These are phyloP conservation scores for Lasiurus borealis DNA, from an alignment of 2,113 vertebrate genomes.

Conservation along the genomic window DNA sequence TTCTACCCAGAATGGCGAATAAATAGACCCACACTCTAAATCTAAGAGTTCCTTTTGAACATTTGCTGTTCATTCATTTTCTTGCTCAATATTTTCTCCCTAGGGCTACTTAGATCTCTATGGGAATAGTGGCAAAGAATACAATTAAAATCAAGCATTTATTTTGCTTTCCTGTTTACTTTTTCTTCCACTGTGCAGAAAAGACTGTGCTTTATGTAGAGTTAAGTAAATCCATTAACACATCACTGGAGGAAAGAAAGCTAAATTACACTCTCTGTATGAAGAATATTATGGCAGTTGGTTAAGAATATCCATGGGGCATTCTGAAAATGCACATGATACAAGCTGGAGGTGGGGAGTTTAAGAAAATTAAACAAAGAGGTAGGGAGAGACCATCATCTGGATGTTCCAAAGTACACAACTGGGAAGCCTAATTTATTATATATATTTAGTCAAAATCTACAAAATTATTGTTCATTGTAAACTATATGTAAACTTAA, in stretches of 20 bases:
- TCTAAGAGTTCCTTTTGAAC: background rate
- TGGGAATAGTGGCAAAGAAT: background rate
- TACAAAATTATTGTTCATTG: background rate
- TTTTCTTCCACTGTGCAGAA: constrained; percentile 39
- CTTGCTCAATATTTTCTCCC: background rate
- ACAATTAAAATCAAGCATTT: constrained; percentile 55
- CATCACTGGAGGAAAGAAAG: constrained; percentile 61
- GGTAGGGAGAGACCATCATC: background rate
- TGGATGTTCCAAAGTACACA: constrained; percentile 2
- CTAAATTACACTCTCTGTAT: constrained; percentile 50
- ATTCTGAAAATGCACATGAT: constrained; percentile 1
- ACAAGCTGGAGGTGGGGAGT: background rate
- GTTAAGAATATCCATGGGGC: constrained; percentile 49
- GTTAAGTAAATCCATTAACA: constrained; percentile 67
- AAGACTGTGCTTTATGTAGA: background rate
- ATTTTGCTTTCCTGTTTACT: constrained; percentile 54
- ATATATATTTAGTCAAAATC: background rate
- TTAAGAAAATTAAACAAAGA: constrained; percentile 15
- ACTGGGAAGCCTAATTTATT: background rate
- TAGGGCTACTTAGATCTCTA: background rate
- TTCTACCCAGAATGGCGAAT: background rate
- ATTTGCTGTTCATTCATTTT: constrained; percentile 39
- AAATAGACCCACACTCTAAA: background rate
- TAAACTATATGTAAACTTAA: background rate
- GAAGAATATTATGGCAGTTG: constrained; percentile 4